phyloP scores from a whole-genome alignment of 1,140 invertebrate genomes.

The Metopolophium dirhodum region DNA sequence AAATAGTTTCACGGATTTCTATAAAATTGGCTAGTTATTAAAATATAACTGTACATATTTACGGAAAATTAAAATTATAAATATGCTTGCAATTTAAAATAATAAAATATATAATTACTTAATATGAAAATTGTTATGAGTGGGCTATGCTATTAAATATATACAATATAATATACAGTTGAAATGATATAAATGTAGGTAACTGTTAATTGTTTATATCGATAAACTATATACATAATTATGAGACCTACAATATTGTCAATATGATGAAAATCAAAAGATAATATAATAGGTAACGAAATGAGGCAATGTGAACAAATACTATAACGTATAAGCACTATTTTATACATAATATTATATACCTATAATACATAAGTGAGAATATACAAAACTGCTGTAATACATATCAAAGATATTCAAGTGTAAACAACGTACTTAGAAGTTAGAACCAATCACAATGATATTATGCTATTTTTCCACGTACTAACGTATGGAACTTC shows the following conservation, averaged over 20 bases:
- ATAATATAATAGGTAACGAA: background rate
- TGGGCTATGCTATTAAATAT: background rate
- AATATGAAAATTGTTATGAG: background rate
- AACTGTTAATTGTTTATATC: no score
- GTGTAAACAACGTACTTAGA: background rate
- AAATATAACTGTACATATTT: background rate
- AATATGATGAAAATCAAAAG: background rate
- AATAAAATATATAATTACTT: background rate
- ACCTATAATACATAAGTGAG: background rate
- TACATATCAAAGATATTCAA: background rate
- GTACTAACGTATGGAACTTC: constrained; percentile 63
- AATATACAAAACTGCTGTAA: background rate
- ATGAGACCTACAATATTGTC: background rate
- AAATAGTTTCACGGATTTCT: background rate
- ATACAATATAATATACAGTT: no score
- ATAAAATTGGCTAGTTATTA: background rate
- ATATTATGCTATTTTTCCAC: constrained; percentile 60
- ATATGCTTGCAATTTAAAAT: background rate
- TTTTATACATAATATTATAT: background rate
- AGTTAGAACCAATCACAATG: background rate
- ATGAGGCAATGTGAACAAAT: background rate
- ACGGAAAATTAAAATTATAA: background rate
- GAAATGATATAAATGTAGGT: no score
- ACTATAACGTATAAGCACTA: background rate
- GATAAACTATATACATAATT: background rate